Evolutionary conservation across 2,888 invertebrate genomes (phyloP).

Genomic region (Dioctria rufipes): DNA sequence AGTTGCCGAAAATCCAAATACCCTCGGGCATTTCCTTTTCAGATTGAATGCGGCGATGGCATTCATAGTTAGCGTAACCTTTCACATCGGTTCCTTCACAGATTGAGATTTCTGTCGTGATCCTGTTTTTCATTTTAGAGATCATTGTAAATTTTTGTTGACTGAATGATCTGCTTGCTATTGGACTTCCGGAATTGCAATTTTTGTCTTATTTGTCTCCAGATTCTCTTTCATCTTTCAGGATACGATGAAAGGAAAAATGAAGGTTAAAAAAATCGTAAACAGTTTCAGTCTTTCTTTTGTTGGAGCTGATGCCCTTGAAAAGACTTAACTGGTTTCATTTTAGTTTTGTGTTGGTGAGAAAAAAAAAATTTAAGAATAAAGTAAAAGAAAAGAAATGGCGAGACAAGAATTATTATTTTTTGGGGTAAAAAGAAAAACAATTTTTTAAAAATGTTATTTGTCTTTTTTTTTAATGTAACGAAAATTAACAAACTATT

Average conservation of each 20-base stretch:
- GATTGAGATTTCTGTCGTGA: slow-evolving; percentile 13
- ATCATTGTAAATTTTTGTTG: slow-evolving; percentile 5
- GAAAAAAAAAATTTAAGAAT: too few species aligned
- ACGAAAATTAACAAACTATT: too few species aligned
- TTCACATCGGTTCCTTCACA: slow-evolving; percentile 15
- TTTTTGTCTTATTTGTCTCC: slow-evolving; percentile 1
- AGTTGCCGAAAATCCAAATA: neutral
- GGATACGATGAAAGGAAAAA: neutral
- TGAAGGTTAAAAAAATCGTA: neutral
- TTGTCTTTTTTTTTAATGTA: too few species aligned
- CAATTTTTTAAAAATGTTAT: too few species aligned
- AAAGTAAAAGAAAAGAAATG: too few species aligned
- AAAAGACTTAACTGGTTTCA: neutral
- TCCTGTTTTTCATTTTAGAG: slow-evolving; percentile 27
- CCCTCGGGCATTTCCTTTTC: slow-evolving; percentile 28
- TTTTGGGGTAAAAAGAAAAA: too few species aligned
- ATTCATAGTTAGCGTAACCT: slow-evolving; percentile 23
- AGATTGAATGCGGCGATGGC: neutral
- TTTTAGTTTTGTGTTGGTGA: too few species aligned
- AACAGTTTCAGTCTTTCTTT: slow-evolving; percentile 27
- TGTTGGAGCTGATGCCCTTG: slow-evolving; percentile 26
- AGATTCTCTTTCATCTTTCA: neutral
- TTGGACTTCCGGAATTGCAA: slow-evolving; percentile 37
- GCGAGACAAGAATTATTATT: slow-evolving; percentile 5
- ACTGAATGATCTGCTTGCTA: slow-evolving; percentile 3